Evolutionary conservation across 2,113 vertebrate species (phyloP).

Genomic region (Hiodon alosoides): DNA sequence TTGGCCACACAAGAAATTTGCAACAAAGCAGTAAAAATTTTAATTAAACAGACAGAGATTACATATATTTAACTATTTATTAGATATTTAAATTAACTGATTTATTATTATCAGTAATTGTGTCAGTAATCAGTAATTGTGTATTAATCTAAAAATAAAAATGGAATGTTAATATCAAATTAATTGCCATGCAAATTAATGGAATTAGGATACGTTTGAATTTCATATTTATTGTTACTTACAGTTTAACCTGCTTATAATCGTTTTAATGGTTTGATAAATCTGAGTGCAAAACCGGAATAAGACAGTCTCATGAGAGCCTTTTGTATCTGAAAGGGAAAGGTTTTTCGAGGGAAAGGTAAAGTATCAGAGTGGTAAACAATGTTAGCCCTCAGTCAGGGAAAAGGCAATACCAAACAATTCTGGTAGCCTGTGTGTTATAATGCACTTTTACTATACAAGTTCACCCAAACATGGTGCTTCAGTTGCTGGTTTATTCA

Average conservation of each 20-base stretch:
- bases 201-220: neutral
- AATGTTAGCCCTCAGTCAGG: no score
- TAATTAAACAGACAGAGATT: no score
- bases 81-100: neutral
- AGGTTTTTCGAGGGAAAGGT: no score
- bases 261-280: neutral
- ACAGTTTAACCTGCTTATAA: neutral
- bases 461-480: no score
- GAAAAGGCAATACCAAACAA: no score
- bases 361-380: no score
- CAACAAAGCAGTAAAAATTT: neutral
- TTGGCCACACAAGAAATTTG: neutral
- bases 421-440: no score
- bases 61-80: neutral
- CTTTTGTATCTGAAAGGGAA: no score
- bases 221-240: neutral
- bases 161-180: slow-evolving; percentile 10
- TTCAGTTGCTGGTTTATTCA: no score
- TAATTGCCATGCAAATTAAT: neutral
- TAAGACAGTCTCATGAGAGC: no score
- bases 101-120: slow-evolving; percentile 6
- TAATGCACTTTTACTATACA: no score
- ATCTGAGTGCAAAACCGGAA: no score
- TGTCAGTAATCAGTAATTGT: neutral
- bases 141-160: slow-evolving; percentile 12